Evolutionary conservation across 2,113 vertebrate genomes (phyloP).

Genomic region (Urocolius indicus): DNA sequence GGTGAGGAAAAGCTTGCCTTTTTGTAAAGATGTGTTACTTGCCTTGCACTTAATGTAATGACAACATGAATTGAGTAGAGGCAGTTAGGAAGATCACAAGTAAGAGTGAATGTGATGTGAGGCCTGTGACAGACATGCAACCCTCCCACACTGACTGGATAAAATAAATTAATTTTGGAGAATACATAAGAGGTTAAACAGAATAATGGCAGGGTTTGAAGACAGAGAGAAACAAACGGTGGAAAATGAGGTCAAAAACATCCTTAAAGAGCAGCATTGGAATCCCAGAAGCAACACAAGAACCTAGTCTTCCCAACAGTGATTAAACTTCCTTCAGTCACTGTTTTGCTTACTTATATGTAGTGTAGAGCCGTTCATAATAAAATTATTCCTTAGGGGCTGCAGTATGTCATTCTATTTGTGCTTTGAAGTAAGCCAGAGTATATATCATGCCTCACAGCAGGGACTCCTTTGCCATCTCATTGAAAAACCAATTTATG

Average conservation of each 20-base stretch:
- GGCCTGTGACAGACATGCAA: background rate
- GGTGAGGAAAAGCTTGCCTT: background rate
- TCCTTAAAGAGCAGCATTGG: background rate
- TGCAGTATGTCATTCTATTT: background rate
- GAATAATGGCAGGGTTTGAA: background rate
- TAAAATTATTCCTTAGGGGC: background rate
- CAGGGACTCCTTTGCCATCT: background rate
- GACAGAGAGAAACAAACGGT: background rate
- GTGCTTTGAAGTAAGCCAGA: background rate
- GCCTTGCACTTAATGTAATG: background rate
- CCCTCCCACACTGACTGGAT: accelerated
- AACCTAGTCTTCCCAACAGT: background rate
- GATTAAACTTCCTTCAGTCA: background rate
- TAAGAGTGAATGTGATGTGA: background rate
- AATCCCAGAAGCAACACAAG: background rate
- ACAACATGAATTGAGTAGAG: background rate
- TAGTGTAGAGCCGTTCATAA: background rate
- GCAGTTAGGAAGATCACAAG: background rate
- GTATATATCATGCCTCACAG: background rate
- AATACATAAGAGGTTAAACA: background rate
- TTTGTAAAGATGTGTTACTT: background rate
- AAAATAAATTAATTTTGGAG: background rate
- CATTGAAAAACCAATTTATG: background rate
- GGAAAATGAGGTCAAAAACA: background rate
- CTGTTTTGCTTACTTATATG: background rate